These are phyloP conservation scores for Julus scandinavius DNA, from an alignment of 2,888 invertebrate genomes.

Conservation along the genomic window DNA sequence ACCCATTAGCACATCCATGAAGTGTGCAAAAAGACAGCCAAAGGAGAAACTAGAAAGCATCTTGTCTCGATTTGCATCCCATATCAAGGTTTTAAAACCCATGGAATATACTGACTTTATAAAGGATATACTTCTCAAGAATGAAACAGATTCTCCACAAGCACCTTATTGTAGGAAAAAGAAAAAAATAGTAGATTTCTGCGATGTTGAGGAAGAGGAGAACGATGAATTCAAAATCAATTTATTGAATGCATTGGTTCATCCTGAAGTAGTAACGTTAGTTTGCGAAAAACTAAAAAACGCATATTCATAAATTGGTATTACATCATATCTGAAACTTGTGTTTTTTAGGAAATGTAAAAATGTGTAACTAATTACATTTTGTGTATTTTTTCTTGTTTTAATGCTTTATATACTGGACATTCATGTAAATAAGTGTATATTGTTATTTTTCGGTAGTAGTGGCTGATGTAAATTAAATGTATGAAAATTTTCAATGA, in stretches of 20 bases:
- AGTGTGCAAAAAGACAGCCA: not conserved
- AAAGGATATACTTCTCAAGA: not conserved
- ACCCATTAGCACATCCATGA: not conserved
- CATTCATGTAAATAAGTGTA: no score
- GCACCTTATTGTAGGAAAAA: not conserved
- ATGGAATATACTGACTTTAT: not conserved
- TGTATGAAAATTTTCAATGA: no score
- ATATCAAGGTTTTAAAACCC: not conserved
- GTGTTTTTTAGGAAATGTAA: no score
- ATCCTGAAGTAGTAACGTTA: constrained; percentile 51
- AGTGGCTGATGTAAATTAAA: no score
- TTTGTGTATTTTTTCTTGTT: no score
- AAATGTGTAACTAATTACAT: no score
- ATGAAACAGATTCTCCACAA: not conserved
- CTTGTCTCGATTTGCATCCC: not conserved
- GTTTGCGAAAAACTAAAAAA: constrained; percentile 49
- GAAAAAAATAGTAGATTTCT: not conserved
- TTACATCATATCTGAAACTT: no score
- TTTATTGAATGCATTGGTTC: constrained; percentile 43
- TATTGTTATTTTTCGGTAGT: no score
- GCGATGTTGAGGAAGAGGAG: not conserved
- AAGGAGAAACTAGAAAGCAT: not conserved
- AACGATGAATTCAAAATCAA: constrained; percentile 44
- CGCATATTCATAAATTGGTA: not conserved
- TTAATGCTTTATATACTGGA: no score